Conservation (phyloP, 2,113 vertebrate genomes). For the Serinus canaria region DNA sequence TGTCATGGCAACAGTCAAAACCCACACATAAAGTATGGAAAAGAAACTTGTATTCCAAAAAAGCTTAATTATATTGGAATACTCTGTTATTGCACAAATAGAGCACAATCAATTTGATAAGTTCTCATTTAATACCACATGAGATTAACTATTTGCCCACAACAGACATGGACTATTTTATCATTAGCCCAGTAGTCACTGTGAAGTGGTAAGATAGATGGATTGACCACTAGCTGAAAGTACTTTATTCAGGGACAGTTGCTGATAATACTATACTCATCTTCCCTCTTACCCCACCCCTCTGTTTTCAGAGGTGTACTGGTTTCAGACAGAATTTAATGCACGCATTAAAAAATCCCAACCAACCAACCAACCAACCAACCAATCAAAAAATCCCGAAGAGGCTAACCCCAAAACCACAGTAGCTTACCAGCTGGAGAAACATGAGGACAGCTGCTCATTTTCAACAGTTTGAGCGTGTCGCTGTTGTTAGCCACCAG, state of each 20-base stretch:
- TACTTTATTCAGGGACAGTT: neutral
- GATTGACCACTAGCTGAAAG: neutral
- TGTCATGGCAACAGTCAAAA: neutral
- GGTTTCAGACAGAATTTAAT: neutral
- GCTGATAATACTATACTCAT: neutral
- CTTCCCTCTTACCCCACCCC: neutral
- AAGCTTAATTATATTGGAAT: neutral
- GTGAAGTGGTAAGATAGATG: neutral
- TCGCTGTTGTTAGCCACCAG: constrained; percentile 97
- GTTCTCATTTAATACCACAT: neutral
- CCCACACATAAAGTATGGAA: rapidly evolving
- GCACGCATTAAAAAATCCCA: neutral
- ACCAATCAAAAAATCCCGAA: neutral
- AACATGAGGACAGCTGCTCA: constrained; percentile 95
- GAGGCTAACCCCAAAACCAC: neutral
- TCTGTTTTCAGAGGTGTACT: neutral
- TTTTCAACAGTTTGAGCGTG: constrained; percentile 91
- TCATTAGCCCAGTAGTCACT: neutral
- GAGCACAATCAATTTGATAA: neutral
- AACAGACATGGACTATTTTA: neutral
- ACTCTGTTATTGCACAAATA: neutral
- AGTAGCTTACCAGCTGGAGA: constrained; percentile 81
- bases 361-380: neutral
- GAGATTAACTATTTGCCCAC: neutral
- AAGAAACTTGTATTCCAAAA: neutral